Evolutionary conservation across 2,113 vertebrate genomes (phyloP).

Genomic region (Poecile atricapillus): DNA sequence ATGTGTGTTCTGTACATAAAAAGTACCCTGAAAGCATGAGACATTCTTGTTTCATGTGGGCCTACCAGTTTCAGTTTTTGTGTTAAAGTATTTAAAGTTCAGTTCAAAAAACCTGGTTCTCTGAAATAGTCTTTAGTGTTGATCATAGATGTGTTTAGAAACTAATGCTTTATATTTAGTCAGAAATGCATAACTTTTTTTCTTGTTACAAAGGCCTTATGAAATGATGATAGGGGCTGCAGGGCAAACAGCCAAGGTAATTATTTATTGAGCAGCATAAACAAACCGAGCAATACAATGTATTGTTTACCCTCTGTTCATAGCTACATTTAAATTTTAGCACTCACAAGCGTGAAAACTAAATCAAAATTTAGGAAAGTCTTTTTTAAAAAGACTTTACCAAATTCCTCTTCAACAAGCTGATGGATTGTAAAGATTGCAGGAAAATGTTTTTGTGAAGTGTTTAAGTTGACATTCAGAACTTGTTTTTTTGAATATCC

Average conservation of each 20-base stretch:
- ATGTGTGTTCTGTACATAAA: fast-evolving
- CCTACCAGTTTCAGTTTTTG: background rate
- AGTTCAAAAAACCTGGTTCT: background rate
- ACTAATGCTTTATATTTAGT: background rate
- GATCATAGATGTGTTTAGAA: background rate
- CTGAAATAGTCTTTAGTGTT: background rate
- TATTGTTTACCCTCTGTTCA: background rate
- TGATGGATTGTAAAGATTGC: background rate
- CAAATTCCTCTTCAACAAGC: background rate
- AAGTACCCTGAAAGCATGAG: background rate
- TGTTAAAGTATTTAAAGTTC: background rate
- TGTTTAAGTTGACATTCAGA: background rate
- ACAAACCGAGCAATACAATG: background rate
- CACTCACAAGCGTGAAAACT: background rate
- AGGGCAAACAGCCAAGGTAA: background rate
- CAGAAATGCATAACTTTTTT: background rate
- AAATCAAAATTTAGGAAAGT: background rate
- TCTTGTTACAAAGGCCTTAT: background rate
- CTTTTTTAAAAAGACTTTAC: background rate
- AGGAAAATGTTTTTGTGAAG: background rate
- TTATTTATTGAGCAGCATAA: background rate
- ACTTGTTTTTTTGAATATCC: background rate
- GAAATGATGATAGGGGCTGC: background rate
- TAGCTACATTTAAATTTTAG: background rate
- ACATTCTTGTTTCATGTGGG: background rate